Conservation (phyloP, 1,140 invertebrate genomes). For the Zaprionus ornatus region DNA sequence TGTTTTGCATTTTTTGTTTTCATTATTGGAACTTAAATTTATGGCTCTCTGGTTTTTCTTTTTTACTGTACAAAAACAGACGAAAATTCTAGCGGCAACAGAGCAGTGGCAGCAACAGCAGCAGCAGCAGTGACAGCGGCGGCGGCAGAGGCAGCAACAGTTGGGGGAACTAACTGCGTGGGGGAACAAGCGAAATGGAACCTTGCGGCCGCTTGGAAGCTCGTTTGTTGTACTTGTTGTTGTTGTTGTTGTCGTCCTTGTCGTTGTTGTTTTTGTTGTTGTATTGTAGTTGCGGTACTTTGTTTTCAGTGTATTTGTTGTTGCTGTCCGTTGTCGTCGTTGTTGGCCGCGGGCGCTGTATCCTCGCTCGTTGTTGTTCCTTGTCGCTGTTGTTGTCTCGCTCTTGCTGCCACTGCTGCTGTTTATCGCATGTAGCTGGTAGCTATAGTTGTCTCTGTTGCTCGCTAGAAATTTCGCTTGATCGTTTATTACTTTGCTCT, state of each 20-base stretch:
- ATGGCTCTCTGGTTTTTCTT: constrained; percentile 47
- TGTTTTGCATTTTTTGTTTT: constrained; percentile 46
- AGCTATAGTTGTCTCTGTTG: constrained; percentile 36
- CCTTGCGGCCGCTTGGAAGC: constrained; percentile 69
- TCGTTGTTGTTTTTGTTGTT: constrained; percentile 36
- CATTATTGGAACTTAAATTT: constrained; percentile 68
- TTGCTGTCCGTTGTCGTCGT: constrained; percentile 20
- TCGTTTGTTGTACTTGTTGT: constrained; percentile 62
- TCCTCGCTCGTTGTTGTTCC: constrained; percentile 23
- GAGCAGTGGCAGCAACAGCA: constrained; percentile 11
- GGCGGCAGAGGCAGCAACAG: constrained; percentile 5
- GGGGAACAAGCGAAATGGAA: background rate
- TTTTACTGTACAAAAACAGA: constrained; percentile 74
- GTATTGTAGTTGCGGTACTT: constrained; percentile 14
- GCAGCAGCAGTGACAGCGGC: constrained; percentile 14
- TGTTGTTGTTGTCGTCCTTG: constrained; percentile 38
- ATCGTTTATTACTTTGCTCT: constrained; percentile 33
- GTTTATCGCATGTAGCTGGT: background rate
- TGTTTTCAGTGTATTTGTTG: constrained; percentile 11
- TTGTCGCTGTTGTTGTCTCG: constrained; percentile 15
- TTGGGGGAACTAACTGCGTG: background rate
- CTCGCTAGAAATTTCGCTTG: constrained; percentile 64
- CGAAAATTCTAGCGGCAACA: constrained; percentile 58
- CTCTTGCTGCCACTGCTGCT: constrained; percentile 22
- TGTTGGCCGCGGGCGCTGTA: constrained; percentile 39